These are phyloP conservation scores for Colletes latitarsis DNA, from an alignment of 1,140 invertebrate species.

Conservation along the genomic window DNA sequence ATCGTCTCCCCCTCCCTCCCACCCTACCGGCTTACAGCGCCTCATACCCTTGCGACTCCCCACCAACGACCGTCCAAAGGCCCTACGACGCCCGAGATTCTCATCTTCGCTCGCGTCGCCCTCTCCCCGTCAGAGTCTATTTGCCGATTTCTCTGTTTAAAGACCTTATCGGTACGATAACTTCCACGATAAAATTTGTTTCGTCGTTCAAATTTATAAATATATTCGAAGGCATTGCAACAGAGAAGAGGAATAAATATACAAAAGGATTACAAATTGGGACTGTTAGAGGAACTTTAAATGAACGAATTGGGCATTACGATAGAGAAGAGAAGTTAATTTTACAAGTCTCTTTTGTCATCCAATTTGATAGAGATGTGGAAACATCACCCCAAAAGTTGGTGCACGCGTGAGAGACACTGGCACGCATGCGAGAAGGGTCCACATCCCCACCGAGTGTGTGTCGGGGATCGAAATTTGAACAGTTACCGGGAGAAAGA, in stretches of 20 bases:
- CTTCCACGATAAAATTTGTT: not conserved
- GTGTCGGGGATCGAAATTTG: conserved; percentile 76
- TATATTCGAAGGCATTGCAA: too few species aligned
- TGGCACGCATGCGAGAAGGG: conserved; percentile 63
- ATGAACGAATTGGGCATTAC: too few species aligned
- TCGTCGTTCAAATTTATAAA: too few species aligned
- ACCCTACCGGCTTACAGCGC: conserved; percentile 55
- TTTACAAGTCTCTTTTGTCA: too few species aligned
- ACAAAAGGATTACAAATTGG: too few species aligned
- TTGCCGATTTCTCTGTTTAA: conserved; percentile 41
- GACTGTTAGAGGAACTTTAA: too few species aligned
- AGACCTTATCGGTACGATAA: conserved; percentile 46
- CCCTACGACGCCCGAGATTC: conserved; percentile 75
- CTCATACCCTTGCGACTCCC: conserved; percentile 62
- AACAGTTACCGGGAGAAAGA: conserved; percentile 79
- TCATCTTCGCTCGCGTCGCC: conserved; percentile 67
- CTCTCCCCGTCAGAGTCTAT: conserved; percentile 33
- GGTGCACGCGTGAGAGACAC: conserved; percentile 69
- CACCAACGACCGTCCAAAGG: conserved; percentile 61
- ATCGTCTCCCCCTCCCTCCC: conserved; percentile 60
- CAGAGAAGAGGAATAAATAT: too few species aligned
- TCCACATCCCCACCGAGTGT: conserved; percentile 66
- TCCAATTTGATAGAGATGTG: too few species aligned
- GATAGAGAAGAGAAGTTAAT: too few species aligned
- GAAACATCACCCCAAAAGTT: not conserved